Base-by-base conservation (phyloP, 1,140 invertebrate species). In the Drosophila kurseongensis region DNA sequence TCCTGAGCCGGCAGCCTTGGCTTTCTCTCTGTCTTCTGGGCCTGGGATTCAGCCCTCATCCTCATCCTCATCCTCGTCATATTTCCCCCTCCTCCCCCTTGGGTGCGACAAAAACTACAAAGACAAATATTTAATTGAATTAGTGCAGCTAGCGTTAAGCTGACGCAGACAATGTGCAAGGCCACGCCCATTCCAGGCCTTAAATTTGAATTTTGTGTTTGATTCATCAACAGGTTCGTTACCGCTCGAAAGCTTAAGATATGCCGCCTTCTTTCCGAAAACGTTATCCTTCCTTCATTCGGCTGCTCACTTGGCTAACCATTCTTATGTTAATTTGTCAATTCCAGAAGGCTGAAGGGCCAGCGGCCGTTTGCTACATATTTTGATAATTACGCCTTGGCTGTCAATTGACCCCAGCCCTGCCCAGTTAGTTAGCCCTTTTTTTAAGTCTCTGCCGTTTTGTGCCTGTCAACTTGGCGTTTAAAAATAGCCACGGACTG, bases 81-180 rank as follows among this genome's bases (percentile, higher is more conserved):
- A 57, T 77, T 41, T 55, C 45, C 14, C 29, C 32, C 44, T 29
- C 47, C 57, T 12, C 65, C 16, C 13, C 32, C 35, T 52, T 42
- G 16, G 27, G 50, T 14, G 41, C 41, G 72, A 44, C 36, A 58
- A 89, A 77, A 89, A 89, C 85, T 89, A 90, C 85, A 90, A 89
- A 89, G 85, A 85, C 85, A 89, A 89, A 89, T 89, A 89, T 89
- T 89, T 89, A 89, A 89, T 89, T 89, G 85, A 89, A 89, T 89
- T 89, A 89, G 85, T 90, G 85, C 85, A 89, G 85, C 81, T 60
- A 81, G 77, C 80, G 84, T 89, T 89, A 89, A 84, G 77, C 73
- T 82, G 79, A 80, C 84, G 75, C 79, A 73, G 69, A 75, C 59
- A 56, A 42, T 75, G 69, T 84, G 76, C 84, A 80, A 71, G 77